Conservation (phyloP, 1,140 invertebrate genomes). For the Trichonephila clavipes region DNA sequence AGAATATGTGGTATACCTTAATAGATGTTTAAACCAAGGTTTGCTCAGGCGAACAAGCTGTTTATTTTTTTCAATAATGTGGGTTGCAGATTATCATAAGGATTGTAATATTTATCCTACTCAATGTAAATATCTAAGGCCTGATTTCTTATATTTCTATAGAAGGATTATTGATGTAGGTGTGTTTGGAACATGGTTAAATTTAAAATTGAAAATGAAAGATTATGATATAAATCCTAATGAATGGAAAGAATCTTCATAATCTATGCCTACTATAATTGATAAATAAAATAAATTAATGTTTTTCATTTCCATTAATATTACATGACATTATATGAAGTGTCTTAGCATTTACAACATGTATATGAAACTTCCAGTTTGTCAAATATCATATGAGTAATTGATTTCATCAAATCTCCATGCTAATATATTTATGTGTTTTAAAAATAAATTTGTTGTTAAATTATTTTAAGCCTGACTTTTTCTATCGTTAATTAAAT, state of each 20-base stretch:
- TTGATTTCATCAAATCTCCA: no score
- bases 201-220: constrained; percentile 86
- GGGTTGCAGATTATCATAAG: constrained; percentile 86
- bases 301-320: no score
- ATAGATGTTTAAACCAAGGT: constrained; percentile 85
- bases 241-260: constrained; percentile 80
- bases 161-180: constrained; percentile 89
- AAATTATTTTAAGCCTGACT: no score
- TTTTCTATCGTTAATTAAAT: no score
- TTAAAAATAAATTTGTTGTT: no score
- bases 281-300: not conserved
- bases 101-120: constrained; percentile 86
- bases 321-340: no score
- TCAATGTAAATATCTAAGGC: constrained; percentile 87
- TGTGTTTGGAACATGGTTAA: constrained; percentile 88
- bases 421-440: no score
- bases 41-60: constrained; percentile 85
- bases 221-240: constrained; percentile 89
- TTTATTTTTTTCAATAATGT: constrained; percentile 88
- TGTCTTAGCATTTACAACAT: no score
- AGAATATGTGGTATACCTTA: constrained; percentile 85
- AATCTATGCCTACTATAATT: not conserved
- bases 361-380: no score
- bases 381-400: no score
- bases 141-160: constrained; percentile 84